Evolutionary conservation across 2,113 vertebrate genomes (phyloP).

Genomic region (Coptodon bakossiorum): DNA sequence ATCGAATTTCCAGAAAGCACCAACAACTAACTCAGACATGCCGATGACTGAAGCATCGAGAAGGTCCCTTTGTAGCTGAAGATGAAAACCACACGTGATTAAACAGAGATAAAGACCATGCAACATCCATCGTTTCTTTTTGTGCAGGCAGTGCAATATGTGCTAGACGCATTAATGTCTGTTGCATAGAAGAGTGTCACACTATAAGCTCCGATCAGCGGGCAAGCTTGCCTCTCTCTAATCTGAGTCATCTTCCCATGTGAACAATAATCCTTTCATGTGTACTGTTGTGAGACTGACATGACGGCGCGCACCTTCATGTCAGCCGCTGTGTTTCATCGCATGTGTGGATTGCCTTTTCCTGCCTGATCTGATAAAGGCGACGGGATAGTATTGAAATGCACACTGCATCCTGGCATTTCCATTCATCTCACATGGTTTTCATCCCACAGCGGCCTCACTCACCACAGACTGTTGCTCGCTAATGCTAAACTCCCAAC

Average conservation of each 20-base stretch:
- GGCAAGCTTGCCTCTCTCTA: not conserved
- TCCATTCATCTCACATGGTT: not conserved
- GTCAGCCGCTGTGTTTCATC: conserved; percentile 11
- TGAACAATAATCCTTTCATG: conserved; percentile 15
- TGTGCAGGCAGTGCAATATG: not conserved
- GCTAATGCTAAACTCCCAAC: not conserved
- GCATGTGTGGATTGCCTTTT: not conserved
- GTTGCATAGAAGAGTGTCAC: not conserved
- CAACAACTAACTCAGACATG: not conserved
- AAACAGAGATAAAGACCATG: not conserved
- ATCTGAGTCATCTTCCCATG: conserved; percentile 8
- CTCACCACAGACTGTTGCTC: not conserved
- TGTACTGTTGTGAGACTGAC: conserved; percentile 1
- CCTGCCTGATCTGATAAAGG: not conserved
- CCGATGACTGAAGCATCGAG: not conserved
- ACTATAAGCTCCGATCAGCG: not conserved
- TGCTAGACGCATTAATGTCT: not conserved
- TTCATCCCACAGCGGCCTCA: not conserved
- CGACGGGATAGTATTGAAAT: not conserved
- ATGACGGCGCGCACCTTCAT: not conserved
- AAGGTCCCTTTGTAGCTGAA: not conserved
- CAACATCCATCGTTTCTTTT: not conserved
- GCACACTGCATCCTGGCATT: not conserved
- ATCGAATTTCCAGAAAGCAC: not conserved
- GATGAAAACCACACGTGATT: not conserved